A percentile compares a stretch with the other conserved stretches of the same genome.
phyloP scores from a whole-genome alignment of 2,797 vertebrate genomes.

The Sebastes oblongus region DNA sequence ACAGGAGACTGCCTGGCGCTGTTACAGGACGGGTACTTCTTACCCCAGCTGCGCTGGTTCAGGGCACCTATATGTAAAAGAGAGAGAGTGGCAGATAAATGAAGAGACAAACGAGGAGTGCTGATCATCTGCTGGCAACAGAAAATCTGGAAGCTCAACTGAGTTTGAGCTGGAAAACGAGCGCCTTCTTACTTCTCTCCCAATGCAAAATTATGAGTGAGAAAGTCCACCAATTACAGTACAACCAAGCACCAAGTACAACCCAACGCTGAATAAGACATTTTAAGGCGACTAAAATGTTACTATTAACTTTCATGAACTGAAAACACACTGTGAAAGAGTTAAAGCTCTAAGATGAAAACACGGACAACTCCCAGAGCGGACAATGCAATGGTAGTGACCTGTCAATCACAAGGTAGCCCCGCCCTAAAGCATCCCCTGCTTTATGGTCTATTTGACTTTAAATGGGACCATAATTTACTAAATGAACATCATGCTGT shows the following conservation, averaged over 20 bases:
- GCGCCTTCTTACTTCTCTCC: rapidly evolving
- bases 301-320: too few relatives aligned
- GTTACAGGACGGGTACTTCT: conserved; percentile 90
- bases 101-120: not conserved
- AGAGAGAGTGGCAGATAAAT: not conserved
- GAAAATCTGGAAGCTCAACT: not conserved
- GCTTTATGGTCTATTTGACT: too few relatives aligned
- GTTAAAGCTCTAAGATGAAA: too few relatives aligned
- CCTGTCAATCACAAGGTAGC: too few relatives aligned
- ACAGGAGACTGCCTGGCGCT: conserved; percentile 93
- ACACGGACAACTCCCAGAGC: too few relatives aligned
- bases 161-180: not conserved
- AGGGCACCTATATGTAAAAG: conserved; percentile 82
- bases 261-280: too few relatives aligned
- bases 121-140: not conserved
- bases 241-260: too few relatives aligned
- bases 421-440: too few relatives aligned
- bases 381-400: rapidly evolving
- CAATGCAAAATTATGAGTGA: not conserved
- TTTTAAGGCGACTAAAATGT: too few relatives aligned
- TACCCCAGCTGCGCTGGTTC: conserved; percentile 91
- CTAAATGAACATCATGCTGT: too few relatives aligned
- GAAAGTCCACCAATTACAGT: not conserved
- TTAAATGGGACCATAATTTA: too few relatives aligned
- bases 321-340: too few relatives aligned